Evolutionary conservation across 1,140 invertebrate species (phyloP), one percentile per base, ranked within the genome.

Genomic region (Anoplophora glabripennis): DNA sequence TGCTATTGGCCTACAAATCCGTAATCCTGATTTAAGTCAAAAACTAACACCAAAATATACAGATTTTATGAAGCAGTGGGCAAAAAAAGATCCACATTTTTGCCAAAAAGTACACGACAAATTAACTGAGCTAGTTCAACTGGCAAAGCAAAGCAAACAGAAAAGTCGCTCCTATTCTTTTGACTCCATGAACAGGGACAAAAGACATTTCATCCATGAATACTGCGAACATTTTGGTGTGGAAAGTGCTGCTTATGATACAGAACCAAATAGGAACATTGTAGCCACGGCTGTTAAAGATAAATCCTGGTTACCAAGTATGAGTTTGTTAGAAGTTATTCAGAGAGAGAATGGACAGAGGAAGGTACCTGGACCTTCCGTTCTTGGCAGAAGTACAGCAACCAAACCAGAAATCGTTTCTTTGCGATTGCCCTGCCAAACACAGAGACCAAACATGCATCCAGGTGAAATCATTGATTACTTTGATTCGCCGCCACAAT

Each of bases 191-290:
- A 96, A 94, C 72, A 81, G 90, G 11, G 90, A 94, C 57, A 94
- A 96, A 71, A 81, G 96, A 9, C 83, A 87, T 68, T 87, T 97
- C 65, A 85, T 98, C 7, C 95, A 97, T 75, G 95, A 98, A 72
- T 85, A 94, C 68, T 95, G 93, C 61, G 90, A 94, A 71, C 90
- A 93, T 73, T 99, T 98, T 81, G 93, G 94, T 2, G 92, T 93
- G 67, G 87, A 94, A 71, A 93, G 93, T 59, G 86, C 92, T 44
- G 92, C 93, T 44, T 96, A 96, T 73, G 96, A 98, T 79, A 84
- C 88, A 28, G 94, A 98, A 74, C 95, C 94, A 0, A 96, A 96
- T 72, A 82, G 93, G 57, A 98, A 96, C 79, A 88, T 98, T 9
- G 92, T 97, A 18, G 94, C 90, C 5, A 97, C 92, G 15, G 96